phyloP scores from a whole-genome alignment of 2,797 vertebrate genomes.

The Aselliscus stoliczkanus region DNA sequence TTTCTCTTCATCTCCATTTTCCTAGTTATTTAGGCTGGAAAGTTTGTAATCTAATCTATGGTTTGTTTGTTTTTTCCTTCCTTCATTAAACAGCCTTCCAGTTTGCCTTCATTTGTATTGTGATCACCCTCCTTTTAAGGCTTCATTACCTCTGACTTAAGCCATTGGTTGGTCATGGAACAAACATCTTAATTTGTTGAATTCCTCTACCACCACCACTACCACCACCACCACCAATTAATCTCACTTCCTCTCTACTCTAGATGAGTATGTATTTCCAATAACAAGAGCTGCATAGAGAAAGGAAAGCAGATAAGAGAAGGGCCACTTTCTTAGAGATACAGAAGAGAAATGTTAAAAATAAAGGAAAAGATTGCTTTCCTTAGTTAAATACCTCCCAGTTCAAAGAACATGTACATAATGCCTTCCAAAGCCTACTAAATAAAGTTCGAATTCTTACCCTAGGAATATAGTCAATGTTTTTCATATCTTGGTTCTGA shows the following conservation, averaged over 20 bases:
- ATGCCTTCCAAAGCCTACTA: not conserved
- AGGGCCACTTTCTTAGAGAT: not conserved
- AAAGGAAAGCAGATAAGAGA: not conserved
- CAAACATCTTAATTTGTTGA: not conserved
- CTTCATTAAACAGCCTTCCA: not conserved
- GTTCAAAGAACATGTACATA: not conserved
- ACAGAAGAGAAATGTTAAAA: not conserved
- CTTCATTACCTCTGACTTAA: not conserved
- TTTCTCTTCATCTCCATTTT: not conserved
- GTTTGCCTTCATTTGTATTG: not conserved
- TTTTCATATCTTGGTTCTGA: not conserved
- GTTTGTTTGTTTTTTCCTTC: not conserved
- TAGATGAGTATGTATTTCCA: not conserved
- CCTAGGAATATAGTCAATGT: not conserved
- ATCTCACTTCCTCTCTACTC: not conserved
- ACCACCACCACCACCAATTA: not conserved
- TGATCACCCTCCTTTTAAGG: not conserved
- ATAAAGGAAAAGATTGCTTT: not conserved
- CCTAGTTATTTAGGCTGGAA: not conserved
- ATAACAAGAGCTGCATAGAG: not conserved
- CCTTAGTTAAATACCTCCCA: not conserved
- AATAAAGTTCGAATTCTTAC: not conserved
- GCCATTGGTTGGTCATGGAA: not conserved
- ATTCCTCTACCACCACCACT: not conserved
- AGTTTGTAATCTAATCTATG: not conserved